These are phyloP conservation scores for Lottia gigantea DNA, from an alignment of 2,888 invertebrate genomes.

Conservation along the genomic window DNA sequence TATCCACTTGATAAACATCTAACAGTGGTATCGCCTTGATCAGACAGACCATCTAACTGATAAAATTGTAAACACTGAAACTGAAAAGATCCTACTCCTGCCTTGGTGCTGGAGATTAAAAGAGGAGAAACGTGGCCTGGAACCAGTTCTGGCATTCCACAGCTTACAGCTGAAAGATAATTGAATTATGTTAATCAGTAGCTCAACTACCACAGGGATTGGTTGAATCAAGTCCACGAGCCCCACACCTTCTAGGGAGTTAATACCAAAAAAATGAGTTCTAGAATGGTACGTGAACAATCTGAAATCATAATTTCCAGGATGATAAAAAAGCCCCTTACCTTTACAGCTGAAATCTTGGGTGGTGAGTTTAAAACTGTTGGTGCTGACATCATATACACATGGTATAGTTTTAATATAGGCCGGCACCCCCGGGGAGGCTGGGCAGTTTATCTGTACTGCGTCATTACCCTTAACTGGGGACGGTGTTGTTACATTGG, in stretches of 20 bases:
- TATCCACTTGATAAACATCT: constrained; percentile 90
- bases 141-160: constrained; percentile 29
- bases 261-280: too few relatives aligned
- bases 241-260: too few relatives aligned
- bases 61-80: constrained; percentile 28
- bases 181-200: too few relatives aligned
- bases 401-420: constrained; percentile 30
- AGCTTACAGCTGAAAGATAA: constrained; percentile 32
- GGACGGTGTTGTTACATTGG: not conserved
- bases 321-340: constrained; percentile 8
- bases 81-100: constrained; percentile 23
- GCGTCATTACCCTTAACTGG: constrained; percentile 10
- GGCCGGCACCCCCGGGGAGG: constrained; percentile 18
- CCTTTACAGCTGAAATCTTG: constrained; percentile 36
- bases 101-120: constrained; percentile 16
- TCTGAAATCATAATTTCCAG: too few relatives aligned
- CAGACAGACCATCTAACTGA: constrained; percentile 84
- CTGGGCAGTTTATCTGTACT: constrained; percentile 19
- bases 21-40: constrained; percentile 89
- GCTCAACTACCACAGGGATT: too few relatives aligned
- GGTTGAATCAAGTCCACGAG: too few relatives aligned
- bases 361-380: constrained; percentile 33
- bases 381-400: constrained; percentile 28
- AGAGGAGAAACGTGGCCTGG: constrained; percentile 5
- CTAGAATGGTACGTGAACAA: too few relatives aligned